phyloP scores from a whole-genome alignment of 1,140 invertebrate species.

The Camponotus vicinus region DNA sequence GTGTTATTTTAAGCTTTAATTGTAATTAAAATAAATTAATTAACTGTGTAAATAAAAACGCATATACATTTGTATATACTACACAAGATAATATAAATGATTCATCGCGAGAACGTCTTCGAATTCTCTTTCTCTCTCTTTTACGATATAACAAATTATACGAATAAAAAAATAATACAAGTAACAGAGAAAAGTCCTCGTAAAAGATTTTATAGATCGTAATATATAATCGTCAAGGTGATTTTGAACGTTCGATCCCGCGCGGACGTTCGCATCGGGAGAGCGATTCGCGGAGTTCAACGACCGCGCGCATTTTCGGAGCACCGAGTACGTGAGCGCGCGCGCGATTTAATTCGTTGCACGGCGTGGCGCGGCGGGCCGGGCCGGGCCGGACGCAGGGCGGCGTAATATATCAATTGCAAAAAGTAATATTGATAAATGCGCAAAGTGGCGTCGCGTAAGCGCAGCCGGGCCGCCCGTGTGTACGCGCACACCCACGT shows the following conservation, averaged over 20 bases:
- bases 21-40: background rate
- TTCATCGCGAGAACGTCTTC: too few species aligned
- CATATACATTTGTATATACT: background rate
- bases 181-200: too few species aligned
- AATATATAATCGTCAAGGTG: background rate
- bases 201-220: background rate
- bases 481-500: background rate
- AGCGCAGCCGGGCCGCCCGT: slow-evolving; percentile 55
- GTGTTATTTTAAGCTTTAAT: background rate
- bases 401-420: slow-evolving; percentile 64
- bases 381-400: background rate
- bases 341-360: slow-evolving; percentile 11
- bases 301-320: slow-evolving; percentile 31
- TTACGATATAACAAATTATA: too few species aligned
- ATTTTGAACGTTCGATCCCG: background rate
- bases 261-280: background rate
- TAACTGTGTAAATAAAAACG: too few species aligned
- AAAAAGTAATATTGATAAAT: slow-evolving; percentile 77
- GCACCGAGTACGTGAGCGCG: background rate
- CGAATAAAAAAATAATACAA: too few species aligned
- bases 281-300: slow-evolving; percentile 8
- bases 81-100: background rate
- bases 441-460: slow-evolving; percentile 75
- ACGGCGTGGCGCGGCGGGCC: background rate
- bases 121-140: too few species aligned